Base-by-base conservation (phyloP, 2,113 vertebrate species). In the Mesembrinibis cayennensis region DNA sequence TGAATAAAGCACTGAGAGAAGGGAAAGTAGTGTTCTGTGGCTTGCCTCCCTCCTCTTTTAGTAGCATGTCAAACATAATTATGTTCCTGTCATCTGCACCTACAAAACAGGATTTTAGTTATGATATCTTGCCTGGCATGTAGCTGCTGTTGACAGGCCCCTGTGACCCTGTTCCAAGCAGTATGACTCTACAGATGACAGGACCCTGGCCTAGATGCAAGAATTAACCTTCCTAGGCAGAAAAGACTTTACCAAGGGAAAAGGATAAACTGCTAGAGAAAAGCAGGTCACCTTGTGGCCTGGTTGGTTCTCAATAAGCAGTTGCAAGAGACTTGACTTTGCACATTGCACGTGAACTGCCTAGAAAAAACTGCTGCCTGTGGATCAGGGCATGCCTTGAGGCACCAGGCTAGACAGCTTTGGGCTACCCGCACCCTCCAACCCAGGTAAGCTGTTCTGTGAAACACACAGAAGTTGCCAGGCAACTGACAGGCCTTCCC, bases 41-140 rank as follows among this genome's bases (percentile, higher is more conserved):
- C 69, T 91, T 93, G 88, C 38, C n/a, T 91, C 47, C 47, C 85
- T 93, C 53, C 66, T 95, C 76, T 93, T 93, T 89, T 85, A 91
- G 66, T 89, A 91, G 63, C 67, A 90, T 71, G 84, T 96, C 94
- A 95, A 96, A 91, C 84, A 92, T 90, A 96, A 95, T 96, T 94
- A 89, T 47, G 40, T 10, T 87, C 36, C 86, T 93, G 77, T 92
- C 91, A 97, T 82, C 90, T 87, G 85, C 89, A 93, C 81, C 77
- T 85, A 95, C 53, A 82, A 66, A 62, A 92, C 79, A 95, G 87
- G 63, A 56, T 89, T 97, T 97, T 90, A 95, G 93, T 94, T 94
- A 95, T 88, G 85, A 85, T 94, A 94, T 87, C 78, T 93, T 89
- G 85, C 88, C 90, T 93, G 88, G 78, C 90, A 94, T 53, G 38